Evolutionary conservation across 2,888 invertebrate genomes (phyloP).

Genomic region (Patella ulyssiponensis): DNA sequence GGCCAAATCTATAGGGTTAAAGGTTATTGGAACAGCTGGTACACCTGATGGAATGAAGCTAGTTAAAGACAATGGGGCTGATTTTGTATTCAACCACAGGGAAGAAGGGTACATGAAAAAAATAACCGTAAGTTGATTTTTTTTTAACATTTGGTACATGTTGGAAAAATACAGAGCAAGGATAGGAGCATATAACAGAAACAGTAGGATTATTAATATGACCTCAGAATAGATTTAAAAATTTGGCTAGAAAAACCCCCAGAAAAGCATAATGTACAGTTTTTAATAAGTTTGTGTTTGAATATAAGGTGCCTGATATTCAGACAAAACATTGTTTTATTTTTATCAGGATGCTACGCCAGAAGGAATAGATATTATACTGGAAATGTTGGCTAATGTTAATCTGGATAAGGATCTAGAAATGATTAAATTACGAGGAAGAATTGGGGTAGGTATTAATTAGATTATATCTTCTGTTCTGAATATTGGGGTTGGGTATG

Average conservation of each 20-base stretch:
- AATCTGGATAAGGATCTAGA: slow-evolving; percentile 73
- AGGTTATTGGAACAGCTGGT: slow-evolving; percentile 76
- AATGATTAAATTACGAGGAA: slow-evolving; percentile 67
- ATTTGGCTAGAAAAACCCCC: too few relatives aligned
- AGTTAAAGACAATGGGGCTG: slow-evolving; percentile 73
- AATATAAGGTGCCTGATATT: too few relatives aligned
- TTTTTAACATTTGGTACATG: too few relatives aligned
- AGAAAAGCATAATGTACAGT: too few relatives aligned
- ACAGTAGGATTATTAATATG: too few relatives aligned
- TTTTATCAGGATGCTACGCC: not conserved
- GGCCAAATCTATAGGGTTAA: slow-evolving; percentile 68
- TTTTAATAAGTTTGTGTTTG: too few relatives aligned
- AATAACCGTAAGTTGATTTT: slow-evolving; percentile 45
- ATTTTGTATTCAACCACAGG: slow-evolving; percentile 74
- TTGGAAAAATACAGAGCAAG: too few relatives aligned
- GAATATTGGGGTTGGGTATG: not conserved
- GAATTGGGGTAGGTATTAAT: slow-evolving; percentile 68
- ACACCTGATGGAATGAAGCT: slow-evolving; percentile 72
- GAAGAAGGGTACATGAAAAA: slow-evolving; percentile 72
- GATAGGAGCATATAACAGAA: too few relatives aligned
- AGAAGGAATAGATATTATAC: slow-evolving; percentile 73
- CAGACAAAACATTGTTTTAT: too few relatives aligned
- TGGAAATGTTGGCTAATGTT: slow-evolving; percentile 75
- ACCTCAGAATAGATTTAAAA: too few relatives aligned
- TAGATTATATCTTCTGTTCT: not conserved